Evolutionary conservation across 2,113 vertebrate genomes (phyloP), one percentile per base, ranked within the genome.

Genomic region (Leiothrix lutea): DNA sequence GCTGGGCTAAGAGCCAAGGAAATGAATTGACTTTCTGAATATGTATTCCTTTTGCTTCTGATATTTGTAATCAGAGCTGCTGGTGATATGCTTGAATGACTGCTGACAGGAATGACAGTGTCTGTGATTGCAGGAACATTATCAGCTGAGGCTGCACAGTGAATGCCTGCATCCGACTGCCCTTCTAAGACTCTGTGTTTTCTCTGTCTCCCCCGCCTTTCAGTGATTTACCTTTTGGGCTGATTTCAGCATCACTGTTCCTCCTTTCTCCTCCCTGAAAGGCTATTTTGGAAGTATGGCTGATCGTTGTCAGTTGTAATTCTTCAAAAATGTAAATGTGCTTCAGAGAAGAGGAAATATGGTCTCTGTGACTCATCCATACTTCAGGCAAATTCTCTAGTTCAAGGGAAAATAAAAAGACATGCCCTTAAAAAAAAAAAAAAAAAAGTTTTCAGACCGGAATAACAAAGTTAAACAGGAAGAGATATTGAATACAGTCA

Each of bases 381-480:
- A 85, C 45, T 83, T 57, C 53, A 62, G 83, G 54, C 38, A 78
- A 81, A 87, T 65, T 67, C 61, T 85, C 57, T 78, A 64, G 75
- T 83, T 97, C 90, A 74, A 91, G 80, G 67, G 19, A 96, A 93
- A 90, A 92, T 64, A 6, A 88, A 88, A 92, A 92, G 29, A 73
- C 1, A 0, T 18, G 23, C 14, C 65, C 31, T 64, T 21, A 38
- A 83, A 64, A 24, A 65, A 42, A 66, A 42, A 60, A 66, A 33
- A 31, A 67, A 40, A 42, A 64, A 64, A 26, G 28, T 15, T 53
- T 78, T 23, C 42, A 72, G 16, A 18, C 73, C 12, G 8, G 50
- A 87, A 94, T 60, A 94, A 50, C 1, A 0, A 82, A 92, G 42
- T 24, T 69, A 88, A 85, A 83, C 69, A 96, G 92, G 82, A 73